Evolutionary conservation across 1,140 invertebrate genomes (phyloP), one percentile per base, ranked within the genome.

Genomic region (Brachionus paranguensis): DNA sequence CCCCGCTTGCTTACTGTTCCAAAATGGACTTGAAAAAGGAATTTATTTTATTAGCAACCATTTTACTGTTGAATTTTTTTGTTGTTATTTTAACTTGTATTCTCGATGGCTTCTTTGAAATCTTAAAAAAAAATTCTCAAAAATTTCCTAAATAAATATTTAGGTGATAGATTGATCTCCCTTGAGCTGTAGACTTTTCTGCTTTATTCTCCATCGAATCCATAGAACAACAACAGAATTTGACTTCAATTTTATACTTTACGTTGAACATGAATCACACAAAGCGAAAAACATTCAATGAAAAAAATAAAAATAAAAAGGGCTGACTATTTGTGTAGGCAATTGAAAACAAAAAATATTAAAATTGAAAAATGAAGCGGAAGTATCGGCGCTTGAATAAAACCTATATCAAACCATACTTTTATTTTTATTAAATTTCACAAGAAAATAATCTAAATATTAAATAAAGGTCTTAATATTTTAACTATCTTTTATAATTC

Each of bases 391-490:
- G 37, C 53, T 60, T 60, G 17, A 72, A 43, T 7, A 41, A 72
- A 72, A 72, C 8, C 41, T 20, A 72, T 47, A 72, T 17, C 68
- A n/a, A 43, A 17, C 41, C 68, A 72, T 24, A 55, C 3, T 24
- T 17, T 20, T 72, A 17, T 72, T 72, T 72, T 72, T 72, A 72
- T 72, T 72, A 72, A 72, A 72, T 72, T 72, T 72, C 41, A 5
- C 29, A 68, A 33, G 29, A 72, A 72, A 72, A 72, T 72, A 72
- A 72, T 72, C 68, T 72, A 72, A 72, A 72, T 72, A 72, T 43
- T 72, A 72, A 72, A 72, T 72, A 72, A 72, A 72, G 68, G 68
- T 72, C 17, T 72, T 72, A 72, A 72, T 72, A 72, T 72, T 72
- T 72, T 45, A 43, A 72, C 68, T 72, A 72, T 45, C 41, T 72